These are phyloP conservation scores for Sitodiplosis mosellana DNA, from an alignment of 1,140 invertebrate genomes.

Conservation along the genomic window DNA sequence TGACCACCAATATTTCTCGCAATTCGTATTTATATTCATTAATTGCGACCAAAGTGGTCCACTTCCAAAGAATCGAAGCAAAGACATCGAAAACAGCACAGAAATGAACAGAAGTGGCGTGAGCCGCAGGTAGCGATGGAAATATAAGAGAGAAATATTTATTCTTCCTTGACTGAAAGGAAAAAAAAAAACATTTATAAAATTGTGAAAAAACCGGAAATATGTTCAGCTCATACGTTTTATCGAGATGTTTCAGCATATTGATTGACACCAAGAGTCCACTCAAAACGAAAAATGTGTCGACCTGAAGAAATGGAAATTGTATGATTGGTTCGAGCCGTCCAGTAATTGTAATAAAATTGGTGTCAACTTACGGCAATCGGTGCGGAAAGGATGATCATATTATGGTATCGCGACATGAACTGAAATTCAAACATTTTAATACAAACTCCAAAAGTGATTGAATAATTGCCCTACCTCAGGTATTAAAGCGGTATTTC, in stretches of 20 bases:
- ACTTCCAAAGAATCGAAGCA: slow-evolving; percentile 12
- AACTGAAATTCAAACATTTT: neutral
- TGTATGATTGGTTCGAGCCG: no score
- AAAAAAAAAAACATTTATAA: neutral
- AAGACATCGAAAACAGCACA: slow-evolving; percentile 15
- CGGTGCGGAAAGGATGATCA: neutral
- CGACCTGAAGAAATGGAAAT: no score
- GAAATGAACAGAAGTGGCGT: slow-evolving; percentile 17
- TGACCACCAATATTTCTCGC: slow-evolving; percentile 18
- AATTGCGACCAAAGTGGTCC: slow-evolving; percentile 18
- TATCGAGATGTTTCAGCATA: neutral
- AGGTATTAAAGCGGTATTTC: neutral
- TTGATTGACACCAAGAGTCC: neutral
- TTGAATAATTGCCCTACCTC: neutral
- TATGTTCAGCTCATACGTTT: neutral
- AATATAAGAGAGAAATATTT: slow-evolving; percentile 18
- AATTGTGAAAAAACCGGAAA: neutral
- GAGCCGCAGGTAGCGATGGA: slow-evolving; percentile 18
- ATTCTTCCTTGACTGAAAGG: slow-evolving; percentile 9
- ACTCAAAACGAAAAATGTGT: slow-evolving; percentile 1
- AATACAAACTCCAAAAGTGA: neutral
- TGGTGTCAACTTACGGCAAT: no score
- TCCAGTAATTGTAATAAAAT: no score
- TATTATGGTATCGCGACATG: neutral
- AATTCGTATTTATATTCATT: slow-evolving; percentile 9